A percentile compares a stretch with the other conserved stretches of the same genome.
These are phyloP conservation scores for Rhinichthys osculus DNA, from an alignment of 2,797 vertebrate genomes.

Conservation along the genomic window DNA sequence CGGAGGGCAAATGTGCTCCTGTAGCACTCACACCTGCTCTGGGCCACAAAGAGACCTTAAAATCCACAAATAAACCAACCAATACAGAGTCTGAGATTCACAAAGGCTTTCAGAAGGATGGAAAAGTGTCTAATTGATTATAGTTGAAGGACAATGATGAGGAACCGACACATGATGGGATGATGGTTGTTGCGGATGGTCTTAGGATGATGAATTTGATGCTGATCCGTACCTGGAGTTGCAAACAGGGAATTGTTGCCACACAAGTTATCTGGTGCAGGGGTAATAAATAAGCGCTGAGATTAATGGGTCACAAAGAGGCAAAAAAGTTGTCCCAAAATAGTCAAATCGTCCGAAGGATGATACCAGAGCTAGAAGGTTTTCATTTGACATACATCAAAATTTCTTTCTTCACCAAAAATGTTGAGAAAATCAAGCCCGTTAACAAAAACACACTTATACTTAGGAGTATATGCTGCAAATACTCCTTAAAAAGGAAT, in stretches of 20 bases:
- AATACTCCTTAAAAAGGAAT: neutral
- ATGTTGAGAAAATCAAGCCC: neutral
- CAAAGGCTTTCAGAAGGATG: neutral
- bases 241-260: neutral
- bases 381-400: neutral
- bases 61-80: slow-evolving; percentile 19
- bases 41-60: neutral
- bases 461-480: neutral
- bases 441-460: neutral
- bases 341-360: neutral
- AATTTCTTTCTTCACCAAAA: neutral
- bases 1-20: neutral
- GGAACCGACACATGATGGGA: neutral
- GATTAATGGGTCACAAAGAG: neutral
- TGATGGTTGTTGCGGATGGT: neutral
- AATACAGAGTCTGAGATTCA: slow-evolving; percentile 5
- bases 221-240: slow-evolving; percentile 6
- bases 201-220: neutral
- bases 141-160: neutral
- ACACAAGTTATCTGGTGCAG: neutral
- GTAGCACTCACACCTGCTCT: slow-evolving; percentile 15
- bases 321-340: neutral
- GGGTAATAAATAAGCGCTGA: neutral
- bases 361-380: neutral
- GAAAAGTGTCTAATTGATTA: neutral